Conservation (phyloP, 2,797 vertebrate species). For the Sebastes cheni region DNA sequence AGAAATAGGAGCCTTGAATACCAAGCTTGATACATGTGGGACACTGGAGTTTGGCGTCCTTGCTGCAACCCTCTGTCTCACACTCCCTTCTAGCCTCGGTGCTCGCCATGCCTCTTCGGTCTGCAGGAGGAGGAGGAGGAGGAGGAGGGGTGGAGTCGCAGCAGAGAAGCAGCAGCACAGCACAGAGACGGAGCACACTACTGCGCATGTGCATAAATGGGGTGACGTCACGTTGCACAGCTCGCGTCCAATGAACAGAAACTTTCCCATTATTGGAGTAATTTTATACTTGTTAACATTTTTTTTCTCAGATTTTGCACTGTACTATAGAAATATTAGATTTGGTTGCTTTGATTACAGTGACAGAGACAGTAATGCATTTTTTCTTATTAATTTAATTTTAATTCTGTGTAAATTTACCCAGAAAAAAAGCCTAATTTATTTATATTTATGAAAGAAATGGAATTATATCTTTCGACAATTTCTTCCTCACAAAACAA, state of each 20-base stretch:
- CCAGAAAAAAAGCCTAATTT: too few species aligned
- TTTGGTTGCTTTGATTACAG: too few species aligned
- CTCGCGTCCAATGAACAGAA: slow-evolving; percentile 80
- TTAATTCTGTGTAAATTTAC: too few species aligned
- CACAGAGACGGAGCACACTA: slow-evolving; percentile 2
- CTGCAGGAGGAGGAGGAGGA: slow-evolving; percentile 31
- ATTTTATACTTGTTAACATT: too few species aligned
- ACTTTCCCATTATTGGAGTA: slow-evolving; percentile 60
- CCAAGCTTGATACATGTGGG: slow-evolving; percentile 98
- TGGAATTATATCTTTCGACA: too few species aligned
- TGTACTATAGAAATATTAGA: too few species aligned
- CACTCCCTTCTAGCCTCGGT: slow-evolving; percentile 91
- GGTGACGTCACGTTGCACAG: slow-evolving; percentile 71
- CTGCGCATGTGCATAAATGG: slow-evolving; percentile 53
- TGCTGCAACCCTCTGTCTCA: slow-evolving; percentile 91
- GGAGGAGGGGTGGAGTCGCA: slow-evolving; percentile 47
- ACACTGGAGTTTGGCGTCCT: slow-evolving; percentile 97
- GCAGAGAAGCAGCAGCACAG: slow-evolving; percentile 10
- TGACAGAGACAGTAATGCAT: too few species aligned
- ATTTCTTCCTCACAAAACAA: too few species aligned
- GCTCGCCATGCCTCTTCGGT: slow-evolving; percentile 84
- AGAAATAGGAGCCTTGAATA: slow-evolving; percentile 97
- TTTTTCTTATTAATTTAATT: too few species aligned
- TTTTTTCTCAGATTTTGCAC: too few species aligned
- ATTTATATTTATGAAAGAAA: too few species aligned